Percentiles rank a stretch among this genome's conserved stretches.
phyloP scores from a whole-genome alignment of 2,888 invertebrate genomes.

The Acrobasis repandana region DNA sequence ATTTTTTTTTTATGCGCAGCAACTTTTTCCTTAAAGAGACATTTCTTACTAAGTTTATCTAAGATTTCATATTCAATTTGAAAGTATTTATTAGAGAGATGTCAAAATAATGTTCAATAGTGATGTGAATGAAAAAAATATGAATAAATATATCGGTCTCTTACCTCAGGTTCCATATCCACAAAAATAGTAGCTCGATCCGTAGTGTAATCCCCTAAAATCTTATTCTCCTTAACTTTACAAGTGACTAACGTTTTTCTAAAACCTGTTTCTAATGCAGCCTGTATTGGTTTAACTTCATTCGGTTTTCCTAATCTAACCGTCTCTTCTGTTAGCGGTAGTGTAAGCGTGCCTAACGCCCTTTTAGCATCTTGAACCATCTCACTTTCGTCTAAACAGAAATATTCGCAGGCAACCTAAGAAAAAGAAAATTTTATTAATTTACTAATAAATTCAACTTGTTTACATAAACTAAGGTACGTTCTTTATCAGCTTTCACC shows the following conservation, averaged over 20 bases:
- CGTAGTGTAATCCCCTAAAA: constrained; percentile 82
- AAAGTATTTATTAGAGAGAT: too few species aligned
- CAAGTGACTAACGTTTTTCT: constrained; percentile 75
- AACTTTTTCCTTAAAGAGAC: not conserved
- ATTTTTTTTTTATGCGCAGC: not conserved
- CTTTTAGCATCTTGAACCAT: constrained; percentile 91
- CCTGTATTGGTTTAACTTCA: constrained; percentile 47
- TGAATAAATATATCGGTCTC: constrained; percentile 24
- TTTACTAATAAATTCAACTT: too few species aligned
- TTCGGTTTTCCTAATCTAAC: constrained; percentile 86
- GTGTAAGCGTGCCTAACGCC: constrained; percentile 87
- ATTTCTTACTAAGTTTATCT: too few species aligned
- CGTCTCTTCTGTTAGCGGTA: constrained; percentile 88
- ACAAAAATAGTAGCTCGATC: constrained; percentile 84
- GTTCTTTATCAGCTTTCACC: too few species aligned
- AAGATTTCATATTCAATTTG: too few species aligned
- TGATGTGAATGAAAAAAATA: too few species aligned
- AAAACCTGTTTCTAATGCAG: constrained; percentile 59
- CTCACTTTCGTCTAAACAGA: constrained; percentile 95
- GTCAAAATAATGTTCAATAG: too few species aligned
- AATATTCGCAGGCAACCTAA: constrained; percentile 95
- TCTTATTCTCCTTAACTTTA: constrained; percentile 78
- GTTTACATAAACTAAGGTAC: too few species aligned
- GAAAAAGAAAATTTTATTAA: constrained; percentile 20
- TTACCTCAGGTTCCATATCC: constrained; percentile 77